Evolutionary conservation across 2,113 vertebrate genomes (phyloP).

Genomic region (Lethenteron reissneri): DNA sequence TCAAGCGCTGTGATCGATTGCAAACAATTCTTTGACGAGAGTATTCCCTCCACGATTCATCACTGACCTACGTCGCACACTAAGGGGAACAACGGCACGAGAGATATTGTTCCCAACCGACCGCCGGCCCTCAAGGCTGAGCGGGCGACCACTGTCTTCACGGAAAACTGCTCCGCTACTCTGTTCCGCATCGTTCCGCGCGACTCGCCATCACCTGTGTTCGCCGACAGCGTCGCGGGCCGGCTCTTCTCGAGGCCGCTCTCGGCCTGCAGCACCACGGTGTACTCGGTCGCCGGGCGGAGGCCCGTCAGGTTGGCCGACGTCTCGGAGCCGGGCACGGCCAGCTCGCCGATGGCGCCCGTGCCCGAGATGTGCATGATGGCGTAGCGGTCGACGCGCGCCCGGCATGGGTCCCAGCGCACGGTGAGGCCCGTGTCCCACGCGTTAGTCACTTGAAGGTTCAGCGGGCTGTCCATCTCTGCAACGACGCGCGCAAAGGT

Average conservation of each 20-base stretch:
- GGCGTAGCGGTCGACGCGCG: constrained; percentile 79
- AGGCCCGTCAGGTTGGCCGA: constrained; percentile 48
- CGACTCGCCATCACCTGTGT: constrained; percentile 43
- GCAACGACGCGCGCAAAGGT: constrained; percentile 8
- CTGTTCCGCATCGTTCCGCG: neutral
- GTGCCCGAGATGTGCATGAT: constrained; percentile 60
- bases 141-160: neutral
- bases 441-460: constrained; percentile 61
- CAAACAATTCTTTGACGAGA: too few relatives aligned
- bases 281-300: constrained; percentile 74
- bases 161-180: neutral
- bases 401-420: constrained; percentile 51
- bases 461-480: constrained; percentile 65
- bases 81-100: neutral
- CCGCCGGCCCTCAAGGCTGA: neutral
- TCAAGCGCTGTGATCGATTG: too few relatives aligned
- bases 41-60: too few relatives aligned
- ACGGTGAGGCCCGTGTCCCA: constrained; percentile 72
- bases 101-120: neutral
- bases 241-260: constrained; percentile 71
- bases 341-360: constrained; percentile 51
- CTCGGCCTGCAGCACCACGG: constrained; percentile 58
- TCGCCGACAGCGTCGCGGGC: constrained; percentile 62
- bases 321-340: constrained; percentile 35
- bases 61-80: too few relatives aligned